phyloP scores from a whole-genome alignment of 1,140 invertebrate genomes.

The Pemphigus obesinymphae region DNA sequence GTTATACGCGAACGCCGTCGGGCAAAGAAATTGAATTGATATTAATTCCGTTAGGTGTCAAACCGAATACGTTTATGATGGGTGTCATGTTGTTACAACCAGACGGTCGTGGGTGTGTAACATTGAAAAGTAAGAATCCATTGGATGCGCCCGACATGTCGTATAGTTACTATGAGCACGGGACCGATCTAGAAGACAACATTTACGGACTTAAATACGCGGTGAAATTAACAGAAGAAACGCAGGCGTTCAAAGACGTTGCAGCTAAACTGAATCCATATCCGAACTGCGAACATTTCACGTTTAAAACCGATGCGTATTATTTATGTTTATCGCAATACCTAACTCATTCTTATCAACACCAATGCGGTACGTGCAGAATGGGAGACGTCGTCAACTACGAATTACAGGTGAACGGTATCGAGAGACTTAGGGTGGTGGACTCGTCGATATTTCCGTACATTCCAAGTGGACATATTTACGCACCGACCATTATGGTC shows the following conservation, averaged over 20 bases:
- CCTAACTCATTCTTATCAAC: conserved; percentile 61
- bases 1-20: too few relatives aligned
- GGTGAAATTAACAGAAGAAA: conserved; percentile 48
- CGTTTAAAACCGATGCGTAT: conserved; percentile 61
- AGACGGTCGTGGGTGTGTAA: too few relatives aligned
- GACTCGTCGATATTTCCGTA: conserved; percentile 73
- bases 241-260: conserved; percentile 59
- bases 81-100: too few relatives aligned
- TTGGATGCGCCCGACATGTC: too few relatives aligned
- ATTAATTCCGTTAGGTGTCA: too few relatives aligned
- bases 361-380: conserved; percentile 53
- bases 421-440: conserved; percentile 64
- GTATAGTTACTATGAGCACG: too few relatives aligned
- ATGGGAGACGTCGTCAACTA: conserved; percentile 77
- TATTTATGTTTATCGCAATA: conserved; percentile 67
- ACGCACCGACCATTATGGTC: conserved; percentile 74
- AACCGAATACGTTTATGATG: too few relatives aligned
- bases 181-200: too few relatives aligned
- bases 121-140: too few relatives aligned
- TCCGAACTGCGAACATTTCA: conserved; percentile 56
- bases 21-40: too few relatives aligned
- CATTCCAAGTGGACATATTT: conserved; percentile 65
- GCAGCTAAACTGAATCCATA: conserved; percentile 56
- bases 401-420: conserved; percentile 63
- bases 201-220: too few relatives aligned